Evolutionary conservation across 2,888 invertebrate species (phyloP), one percentile per base, ranked within the genome.

Genomic region (Parochlus steinenii): DNA sequence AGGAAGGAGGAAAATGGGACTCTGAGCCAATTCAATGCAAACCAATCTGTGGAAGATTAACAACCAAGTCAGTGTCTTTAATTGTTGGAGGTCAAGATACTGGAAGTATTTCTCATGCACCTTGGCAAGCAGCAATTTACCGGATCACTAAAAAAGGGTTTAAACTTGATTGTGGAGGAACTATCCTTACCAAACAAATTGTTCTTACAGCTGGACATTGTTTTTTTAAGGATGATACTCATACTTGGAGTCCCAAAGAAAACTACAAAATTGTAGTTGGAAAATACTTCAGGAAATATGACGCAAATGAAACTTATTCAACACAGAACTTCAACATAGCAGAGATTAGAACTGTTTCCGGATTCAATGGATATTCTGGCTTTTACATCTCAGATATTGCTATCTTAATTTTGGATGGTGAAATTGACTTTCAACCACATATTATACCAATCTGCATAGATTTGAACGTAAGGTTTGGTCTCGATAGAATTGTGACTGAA

Each of bases 351-450:
- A 28, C n/a, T 8, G 16, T 16, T 16, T 15, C 15, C 17, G 28
- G 16, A 16, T 28, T 16, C 6, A 16, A 14, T 16, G 28, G 28
- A 7, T 28, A 14, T 15, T 14, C 8, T 4, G 28, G 28, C 8
- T 16, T 16, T 28, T 28, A 28, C 17, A 17, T 16, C 17, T 15
- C 28, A 10, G 28, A 28, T 14, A 28, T 28, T 28, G 15, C 28
- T 7, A 8, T 28, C n/a, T 5, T 28, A 4, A 16, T 17, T 8
- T 17, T 28, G n/a, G 15, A 28, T 28, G 15, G 15, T 5, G 6
- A 12, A 6, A 12, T 28, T 2, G 15, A 16, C n/a, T 28, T 16
- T 28, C 16, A 28, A 16, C 12, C 28, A 14, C 28, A 28, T 28
- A 28, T 28, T 16, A 17, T n/a, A 3, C 28, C 28, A 5, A 17